Base-by-base conservation (phyloP, 1,140 invertebrate genomes). In the Dendrolimus punctatus region DNA sequence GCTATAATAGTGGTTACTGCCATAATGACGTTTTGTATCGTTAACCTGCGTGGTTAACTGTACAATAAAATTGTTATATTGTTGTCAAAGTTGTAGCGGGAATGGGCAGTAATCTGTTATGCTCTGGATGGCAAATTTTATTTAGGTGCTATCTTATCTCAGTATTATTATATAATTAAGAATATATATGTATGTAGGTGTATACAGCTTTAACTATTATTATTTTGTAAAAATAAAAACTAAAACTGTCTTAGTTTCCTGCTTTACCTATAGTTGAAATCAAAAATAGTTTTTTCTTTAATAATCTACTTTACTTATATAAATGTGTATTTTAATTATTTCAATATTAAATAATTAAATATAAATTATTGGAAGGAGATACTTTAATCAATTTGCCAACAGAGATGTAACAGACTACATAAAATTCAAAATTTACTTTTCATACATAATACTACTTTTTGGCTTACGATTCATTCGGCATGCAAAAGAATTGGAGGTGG, bases 401-500 rank as follows among this genome's bases (percentile, higher is more conserved):
- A 75, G 76, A 81, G 73, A 55, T 42, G 46, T 80, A 76, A 79
- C 73, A 76, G 78, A 48, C 66, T 68, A 65, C 40, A 43, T 74
- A 78, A 75, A 85, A 85, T 83, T 83, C 82, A 73, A 71, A 81
- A 85, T 82, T 80, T 82, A 70, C 66, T 59, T 62, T 49, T 43
- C 64, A 62, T 64, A 66, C 23, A 23, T 23, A 23, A 23, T 23
- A 23, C 23, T 23, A 23, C 58, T 55, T 64, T 78, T 80, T 76
- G 75, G 76, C 72, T 76, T 75, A 57, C 65, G 58, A 67, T 53
- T 68, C 55, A 59, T 75, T 79, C 75, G 81, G 78, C 79, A 85
- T 81, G 81, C 74, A 74, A 76, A 76, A 79, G 71, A 85, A 74
- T 68, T 80, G 80, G 79, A 82, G 81, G 79, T 83, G 81, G 76